Base-by-base conservation (phyloP, 2,888 invertebrate species). In the Drosophila testacea region DNA sequence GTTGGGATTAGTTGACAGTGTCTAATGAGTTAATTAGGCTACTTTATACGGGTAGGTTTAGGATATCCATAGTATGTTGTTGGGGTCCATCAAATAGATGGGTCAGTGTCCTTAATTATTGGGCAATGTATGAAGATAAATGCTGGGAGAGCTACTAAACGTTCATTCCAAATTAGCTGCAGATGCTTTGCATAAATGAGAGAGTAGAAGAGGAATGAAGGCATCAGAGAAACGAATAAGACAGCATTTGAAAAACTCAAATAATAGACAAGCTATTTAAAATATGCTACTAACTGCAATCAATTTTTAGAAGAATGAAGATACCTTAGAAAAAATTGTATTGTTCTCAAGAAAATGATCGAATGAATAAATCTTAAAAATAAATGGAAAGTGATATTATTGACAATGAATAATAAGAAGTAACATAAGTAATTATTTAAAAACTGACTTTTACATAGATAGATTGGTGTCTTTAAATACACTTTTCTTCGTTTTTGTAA, bases 1-100 rank as follows among this genome's bases (percentile, higher is more conserved):
- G 57, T 66, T 48, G 48, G 66, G 44, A 42, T 32, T 28, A 55
- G 54, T 73, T 78, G 83, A 83, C 83, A 87, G 74, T 83, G 87
- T 80, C 87, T 83, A 83, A 83, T 83, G 87, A 83, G 87, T 83
- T 87, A 83, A 83, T 83, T 83, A 83, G 83, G 55, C 72, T 66
- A 70, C 39, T 57, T 78, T 80, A 78, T 84, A 84, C 76, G 84
- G 84, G 78, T 70, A 52, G 54, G 51, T 72, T 44, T 30, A n/a
- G 44, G 36, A 46, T 44, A 44, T 32, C 41, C 11, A 30, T n/a
- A n/a, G 69, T 57, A 22, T 61, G 48, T 60, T 68, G 62, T 63
- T 52, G 66, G 55, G 54, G 42, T 57, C 61, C 65, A 69, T 86
- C 67, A 69, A 67, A 57, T 63, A 61, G 65, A 52, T 67, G 81